Evolutionary conservation across 2,113 vertebrate genomes (phyloP).

Genomic region (Bubo blakistoni): DNA sequence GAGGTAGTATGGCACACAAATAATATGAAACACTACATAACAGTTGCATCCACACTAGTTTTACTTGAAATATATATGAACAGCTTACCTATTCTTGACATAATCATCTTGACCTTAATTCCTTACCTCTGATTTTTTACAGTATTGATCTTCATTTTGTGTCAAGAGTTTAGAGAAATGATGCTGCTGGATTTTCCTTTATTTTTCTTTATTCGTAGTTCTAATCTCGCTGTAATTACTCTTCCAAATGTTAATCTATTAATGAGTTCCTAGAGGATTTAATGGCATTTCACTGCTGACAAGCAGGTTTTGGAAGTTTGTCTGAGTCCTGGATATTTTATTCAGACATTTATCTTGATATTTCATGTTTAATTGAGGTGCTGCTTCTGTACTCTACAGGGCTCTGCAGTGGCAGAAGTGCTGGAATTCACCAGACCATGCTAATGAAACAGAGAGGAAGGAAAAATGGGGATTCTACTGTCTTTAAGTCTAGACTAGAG

Average conservation of each 20-base stretch:
- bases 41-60: background rate
- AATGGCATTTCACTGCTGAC: conserved; percentile 70
- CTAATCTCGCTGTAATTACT: conserved; percentile 63
- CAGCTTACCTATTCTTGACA: conserved; percentile 37
- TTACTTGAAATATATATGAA: background rate
- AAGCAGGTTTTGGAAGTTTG: conserved; percentile 50
- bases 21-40: background rate
- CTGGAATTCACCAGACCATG: background rate
- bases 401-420: background rate
- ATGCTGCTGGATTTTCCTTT: conserved; percentile 10
- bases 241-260: conserved; percentile 73
- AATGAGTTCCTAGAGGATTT: conserved; percentile 72
- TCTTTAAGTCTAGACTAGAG: background rate
- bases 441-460: background rate
- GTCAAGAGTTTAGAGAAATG: conserved; percentile 27
- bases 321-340: conserved; percentile 63
- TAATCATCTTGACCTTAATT: conserved; percentile 28
- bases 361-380: conserved; percentile 55
- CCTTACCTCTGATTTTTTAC: conserved; percentile 12
- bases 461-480: background rate
- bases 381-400: conserved; percentile 10
- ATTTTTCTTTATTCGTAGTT: conserved; percentile 54
- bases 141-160: conserved; percentile 42
- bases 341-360: conserved; percentile 62
- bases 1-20: background rate